Base-by-base conservation (phyloP, 2,888 invertebrate genomes). In the Teinopalpus imperialis region DNA sequence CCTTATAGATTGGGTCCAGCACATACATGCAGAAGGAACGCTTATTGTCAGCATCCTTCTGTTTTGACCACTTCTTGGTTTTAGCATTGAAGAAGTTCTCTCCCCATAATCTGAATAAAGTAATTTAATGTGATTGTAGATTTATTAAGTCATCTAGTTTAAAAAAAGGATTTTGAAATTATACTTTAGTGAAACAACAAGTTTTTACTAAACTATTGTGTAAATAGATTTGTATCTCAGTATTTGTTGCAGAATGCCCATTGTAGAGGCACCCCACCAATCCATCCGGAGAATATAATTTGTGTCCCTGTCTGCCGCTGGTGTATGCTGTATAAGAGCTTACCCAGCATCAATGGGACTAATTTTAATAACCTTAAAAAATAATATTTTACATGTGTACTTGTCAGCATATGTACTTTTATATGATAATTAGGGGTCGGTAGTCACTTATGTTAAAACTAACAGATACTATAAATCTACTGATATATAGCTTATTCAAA, bases 1-100 rank as follows among this genome's bases (percentile, higher is more conserved):
- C 96, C 91, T 98, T 98, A 92, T 98, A 99, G 89, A 99, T 99
- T 51, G 99, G 99, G 75, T 98, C 98, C 81, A 99, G 90, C 68
- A 99, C 97, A 89, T 99, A 99, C 95, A 98, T 98, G 85, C 95
- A 96, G 94, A 99, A 99, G 0, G 99, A 98, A 66, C 99, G 94
- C 85, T 97, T 97, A 92, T 97, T 96, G 51, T 96, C 97, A 1
- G 89, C 86, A 72, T 96, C 97, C 92, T 94, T 96, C 80, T 94
- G 94, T 81, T 97, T 97, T 44, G 94, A 91, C 99, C 99, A 99
- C 82, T 99, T 99, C 94, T 98, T 99, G 56, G 98, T 97, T 75
- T 95, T 95, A 52, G 95, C 90, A 66, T 98, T 98, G 92, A 98
- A 99, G 93, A 98, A 99, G 86, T 98, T 98, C 87, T 99, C 99